Evolutionary conservation across 1,140 invertebrate genomes (phyloP).

Genomic region (Limonius californicus): DNA sequence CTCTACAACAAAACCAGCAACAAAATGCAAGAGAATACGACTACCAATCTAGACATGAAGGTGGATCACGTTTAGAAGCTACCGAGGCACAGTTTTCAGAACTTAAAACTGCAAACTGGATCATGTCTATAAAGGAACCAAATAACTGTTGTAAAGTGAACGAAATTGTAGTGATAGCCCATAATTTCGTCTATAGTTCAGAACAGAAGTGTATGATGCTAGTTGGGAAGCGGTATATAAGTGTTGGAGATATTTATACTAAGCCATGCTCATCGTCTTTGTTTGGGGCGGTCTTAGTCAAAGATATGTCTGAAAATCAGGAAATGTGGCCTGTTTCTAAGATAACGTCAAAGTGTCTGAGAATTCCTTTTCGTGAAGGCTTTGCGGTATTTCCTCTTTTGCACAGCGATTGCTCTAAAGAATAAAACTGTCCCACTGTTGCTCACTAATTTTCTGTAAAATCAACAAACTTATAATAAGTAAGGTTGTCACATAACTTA

Average conservation of each 20-base stretch:
- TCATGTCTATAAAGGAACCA: background rate
- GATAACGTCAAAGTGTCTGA: background rate
- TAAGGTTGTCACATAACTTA: too few relatives aligned
- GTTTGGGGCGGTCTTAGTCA: background rate
- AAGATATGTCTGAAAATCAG: background rate
- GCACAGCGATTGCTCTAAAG: too few relatives aligned
- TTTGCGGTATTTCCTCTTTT: background rate
- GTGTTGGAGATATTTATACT: background rate
- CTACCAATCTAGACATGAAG: constrained; percentile 1
- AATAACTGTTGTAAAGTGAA: background rate
- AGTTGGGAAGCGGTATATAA: background rate
- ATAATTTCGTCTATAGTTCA: background rate
- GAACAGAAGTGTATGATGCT: background rate
- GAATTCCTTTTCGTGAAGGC: background rate
- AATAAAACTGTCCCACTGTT: too few relatives aligned
- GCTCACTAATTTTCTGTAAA: too few relatives aligned
- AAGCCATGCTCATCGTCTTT: background rate
- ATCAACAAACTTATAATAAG: too few relatives aligned
- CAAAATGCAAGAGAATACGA: too few relatives aligned
- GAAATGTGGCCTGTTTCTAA: background rate
- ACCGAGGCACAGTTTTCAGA: background rate
- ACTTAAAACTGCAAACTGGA: background rate
- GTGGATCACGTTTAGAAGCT: background rate
- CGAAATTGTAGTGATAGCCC: background rate
- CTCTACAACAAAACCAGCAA: background rate